These are phyloP conservation scores for Strigamia maritima DNA, from an alignment of 2,888 invertebrate species.

Conservation along the genomic window DNA sequence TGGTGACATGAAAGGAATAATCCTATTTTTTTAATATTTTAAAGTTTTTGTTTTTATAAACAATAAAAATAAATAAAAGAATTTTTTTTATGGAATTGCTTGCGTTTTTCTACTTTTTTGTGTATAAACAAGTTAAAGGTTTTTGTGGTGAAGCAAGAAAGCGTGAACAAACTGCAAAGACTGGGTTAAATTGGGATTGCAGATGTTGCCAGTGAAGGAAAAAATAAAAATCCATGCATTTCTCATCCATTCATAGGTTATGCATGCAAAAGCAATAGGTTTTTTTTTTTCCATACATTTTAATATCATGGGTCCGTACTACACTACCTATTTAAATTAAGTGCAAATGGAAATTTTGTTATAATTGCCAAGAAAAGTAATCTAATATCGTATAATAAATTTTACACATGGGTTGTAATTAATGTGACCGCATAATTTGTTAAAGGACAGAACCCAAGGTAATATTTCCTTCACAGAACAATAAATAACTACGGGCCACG, in stretches of 20 bases:
- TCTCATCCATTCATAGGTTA: conserved; percentile 12
- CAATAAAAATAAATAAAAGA: background rate
- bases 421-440: conserved; percentile 3
- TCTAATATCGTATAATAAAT: conserved; percentile 1
- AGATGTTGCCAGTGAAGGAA: conserved; percentile 6
- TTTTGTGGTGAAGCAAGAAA: conserved; percentile 14
- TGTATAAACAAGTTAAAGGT: background rate
- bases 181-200: conserved; percentile 25
- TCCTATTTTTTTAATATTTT: too few relatives aligned
- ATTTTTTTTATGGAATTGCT: background rate
- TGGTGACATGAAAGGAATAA: background rate
- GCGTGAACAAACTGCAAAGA: conserved; percentile 28
- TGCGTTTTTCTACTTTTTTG: background rate
- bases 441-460: background rate
- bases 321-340: background rate
- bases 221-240: conserved; percentile 26
- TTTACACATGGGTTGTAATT: background rate
- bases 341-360: conserved; percentile 29
- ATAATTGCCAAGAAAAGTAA: background rate
- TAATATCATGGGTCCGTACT: background rate
- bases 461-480: conserved; percentile 18
- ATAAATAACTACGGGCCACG: background rate
- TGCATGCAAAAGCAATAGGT: conserved; percentile 7
- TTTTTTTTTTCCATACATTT: background rate
- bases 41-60: too few relatives aligned